Evolutionary conservation across 2,888 invertebrate genomes (phyloP).

Genomic region (Phania funesta): DNA sequence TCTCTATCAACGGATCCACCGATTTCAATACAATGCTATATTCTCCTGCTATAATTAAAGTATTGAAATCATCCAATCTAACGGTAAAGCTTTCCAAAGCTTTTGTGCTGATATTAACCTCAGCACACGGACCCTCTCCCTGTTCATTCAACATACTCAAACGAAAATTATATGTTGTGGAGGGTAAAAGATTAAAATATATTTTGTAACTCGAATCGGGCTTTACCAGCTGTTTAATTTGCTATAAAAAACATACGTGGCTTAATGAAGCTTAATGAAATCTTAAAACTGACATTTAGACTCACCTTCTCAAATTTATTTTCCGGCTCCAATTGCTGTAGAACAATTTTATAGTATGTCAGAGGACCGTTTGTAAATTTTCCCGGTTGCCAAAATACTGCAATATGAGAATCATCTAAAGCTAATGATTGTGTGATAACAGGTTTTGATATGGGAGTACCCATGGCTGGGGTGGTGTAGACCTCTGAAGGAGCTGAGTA

Average conservation of each 20-base stretch:
- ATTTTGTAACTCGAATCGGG: slow-evolving; percentile 64
- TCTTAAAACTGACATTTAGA: not conserved
- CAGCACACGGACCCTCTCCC: slow-evolving; percentile 88
- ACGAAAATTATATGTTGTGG: slow-evolving; percentile 86
- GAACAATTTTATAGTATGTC: slow-evolving; percentile 90
- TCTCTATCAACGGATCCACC: slow-evolving; percentile 71
- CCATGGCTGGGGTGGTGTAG: slow-evolving; percentile 87
- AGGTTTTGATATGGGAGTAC: slow-evolving; percentile 89
- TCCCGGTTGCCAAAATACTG: slow-evolving; percentile 94
- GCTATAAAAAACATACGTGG: not conserved
- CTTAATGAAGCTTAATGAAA: not conserved
- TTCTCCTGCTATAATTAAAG: slow-evolving; percentile 70
- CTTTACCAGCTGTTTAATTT: slow-evolving; percentile 1
- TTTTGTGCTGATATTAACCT: slow-evolving; percentile 85
- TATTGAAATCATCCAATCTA: slow-evolving; percentile 62
- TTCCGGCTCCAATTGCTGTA: slow-evolving; percentile 82
- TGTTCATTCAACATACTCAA: slow-evolving; percentile 89
- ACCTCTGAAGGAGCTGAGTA: slow-evolving; percentile 88
- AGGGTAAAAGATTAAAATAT: slow-evolving; percentile 84
- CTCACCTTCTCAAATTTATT: slow-evolving; percentile 85
- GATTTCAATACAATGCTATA: slow-evolving; percentile 71
- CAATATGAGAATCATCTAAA: slow-evolving; percentile 90
- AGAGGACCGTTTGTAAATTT: slow-evolving; percentile 93
- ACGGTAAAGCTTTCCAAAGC: not conserved
- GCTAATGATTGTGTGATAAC: slow-evolving; percentile 88